A percentile compares a stretch with the other conserved stretches of the same genome.
Conservation (phyloP, 1,140 invertebrate species). For the Gyrodactylus bullatarudis region DNA sequence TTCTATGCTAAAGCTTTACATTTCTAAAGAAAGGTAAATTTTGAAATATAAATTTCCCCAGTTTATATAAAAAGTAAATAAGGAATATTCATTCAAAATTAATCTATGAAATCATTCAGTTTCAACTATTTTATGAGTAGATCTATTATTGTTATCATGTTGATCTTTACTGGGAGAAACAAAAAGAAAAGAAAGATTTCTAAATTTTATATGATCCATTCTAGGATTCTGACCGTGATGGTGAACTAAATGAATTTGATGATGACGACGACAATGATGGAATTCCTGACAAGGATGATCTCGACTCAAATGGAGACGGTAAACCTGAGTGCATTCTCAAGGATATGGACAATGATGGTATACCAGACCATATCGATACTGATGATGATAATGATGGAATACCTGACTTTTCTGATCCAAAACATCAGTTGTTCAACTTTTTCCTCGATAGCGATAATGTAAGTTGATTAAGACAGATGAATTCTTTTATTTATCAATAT, state of each 20-base stretch:
- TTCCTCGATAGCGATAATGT: neutral
- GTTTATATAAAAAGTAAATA: too few relatives aligned
- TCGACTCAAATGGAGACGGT: constrained; percentile 11
- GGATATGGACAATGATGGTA: constrained; percentile 10
- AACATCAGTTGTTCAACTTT: constrained; percentile 6
- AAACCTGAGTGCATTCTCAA: constrained; percentile 10
- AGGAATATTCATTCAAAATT: too few relatives aligned
- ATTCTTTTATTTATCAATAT: too few relatives aligned
- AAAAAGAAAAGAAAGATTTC: neutral
- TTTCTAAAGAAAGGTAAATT: too few relatives aligned
- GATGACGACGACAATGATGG: constrained; percentile 7
- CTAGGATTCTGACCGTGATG: constrained; percentile 1
- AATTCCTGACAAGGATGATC: constrained; percentile 5
- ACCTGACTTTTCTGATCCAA: constrained; percentile 7
- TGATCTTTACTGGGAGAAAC: neutral
- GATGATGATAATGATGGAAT: constrained; percentile 10
- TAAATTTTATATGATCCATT: neutral
- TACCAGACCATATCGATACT: constrained; percentile 9
- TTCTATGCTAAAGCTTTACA: too few relatives aligned
- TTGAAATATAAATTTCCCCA: too few relatives aligned
- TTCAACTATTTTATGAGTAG: too few relatives aligned
- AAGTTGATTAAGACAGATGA: neutral
- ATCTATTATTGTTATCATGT: too few relatives aligned
- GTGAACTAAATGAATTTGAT: constrained; percentile 2
- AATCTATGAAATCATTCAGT: too few relatives aligned